Evolutionary conservation across 2,113 vertebrate genomes (phyloP).

Genomic region (Dromaius novaehollandiae): DNA sequence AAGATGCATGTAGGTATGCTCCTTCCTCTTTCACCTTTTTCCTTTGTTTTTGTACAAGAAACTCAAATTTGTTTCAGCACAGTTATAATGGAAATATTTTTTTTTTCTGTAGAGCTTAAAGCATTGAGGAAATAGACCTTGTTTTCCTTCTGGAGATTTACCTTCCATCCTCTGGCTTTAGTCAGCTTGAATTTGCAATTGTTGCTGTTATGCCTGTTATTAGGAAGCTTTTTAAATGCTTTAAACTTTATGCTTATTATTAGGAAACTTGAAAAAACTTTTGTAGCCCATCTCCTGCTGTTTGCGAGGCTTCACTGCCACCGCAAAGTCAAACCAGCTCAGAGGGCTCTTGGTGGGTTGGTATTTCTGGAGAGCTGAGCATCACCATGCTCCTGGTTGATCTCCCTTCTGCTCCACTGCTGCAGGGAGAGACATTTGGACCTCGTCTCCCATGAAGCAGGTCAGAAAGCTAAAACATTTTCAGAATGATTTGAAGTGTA

Average conservation of each 20-base stretch:
- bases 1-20: not conserved
- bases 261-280: not conserved
- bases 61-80: not conserved
- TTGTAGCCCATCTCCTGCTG: not conserved
- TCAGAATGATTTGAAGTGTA: not conserved
- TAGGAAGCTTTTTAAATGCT: not conserved
- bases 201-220: not conserved
- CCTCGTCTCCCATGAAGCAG: not conserved
- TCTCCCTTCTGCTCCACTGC: not conserved
- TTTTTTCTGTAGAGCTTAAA: not conserved
- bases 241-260: not conserved
- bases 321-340: not conserved
- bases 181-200: not conserved
- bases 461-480: not conserved
- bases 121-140: not conserved
- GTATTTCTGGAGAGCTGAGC: not conserved
- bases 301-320: not conserved
- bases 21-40: not conserved
- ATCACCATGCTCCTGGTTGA: rapidly evolving
- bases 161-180: not conserved
- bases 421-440: not conserved
- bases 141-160: not conserved
- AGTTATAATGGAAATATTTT: not conserved
- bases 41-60: not conserved
- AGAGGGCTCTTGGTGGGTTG: no score